Conservation (phyloP, 2,113 vertebrate genomes). For the Podilymbus podiceps region DNA sequence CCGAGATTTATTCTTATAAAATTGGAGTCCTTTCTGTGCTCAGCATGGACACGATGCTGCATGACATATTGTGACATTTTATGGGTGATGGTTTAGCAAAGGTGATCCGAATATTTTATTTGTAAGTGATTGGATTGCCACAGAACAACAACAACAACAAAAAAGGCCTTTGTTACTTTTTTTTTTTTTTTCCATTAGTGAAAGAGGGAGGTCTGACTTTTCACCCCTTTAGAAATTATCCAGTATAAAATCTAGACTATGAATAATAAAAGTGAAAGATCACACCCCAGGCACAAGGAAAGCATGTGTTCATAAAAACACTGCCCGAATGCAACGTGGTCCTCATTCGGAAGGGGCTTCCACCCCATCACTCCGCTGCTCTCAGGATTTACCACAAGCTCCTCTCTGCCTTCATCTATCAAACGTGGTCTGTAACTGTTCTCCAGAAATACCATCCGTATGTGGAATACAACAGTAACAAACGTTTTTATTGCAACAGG, state of each 20-base stretch:
- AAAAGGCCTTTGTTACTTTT: constrained; percentile 62
- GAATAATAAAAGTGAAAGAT: constrained; percentile 18
- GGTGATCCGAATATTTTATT: constrained; percentile 19
- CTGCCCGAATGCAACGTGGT: constrained; percentile 2
- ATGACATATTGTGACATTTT: background rate
- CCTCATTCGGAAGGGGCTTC: constrained; percentile 32
- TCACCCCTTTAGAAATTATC: background rate
- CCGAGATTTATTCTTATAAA: background rate
- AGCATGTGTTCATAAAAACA: background rate
- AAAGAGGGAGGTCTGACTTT: constrained; percentile 1
- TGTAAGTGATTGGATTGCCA: background rate
- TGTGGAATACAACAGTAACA: constrained; percentile 63
- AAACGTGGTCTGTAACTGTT: background rate
- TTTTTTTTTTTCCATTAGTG: background rate
- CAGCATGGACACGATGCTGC: background rate
- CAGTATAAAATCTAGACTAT: background rate
- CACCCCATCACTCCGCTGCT: background rate
- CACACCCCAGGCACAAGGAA: background rate
- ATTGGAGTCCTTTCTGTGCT: background rate
- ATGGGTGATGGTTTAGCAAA: background rate
- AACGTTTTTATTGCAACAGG: constrained; percentile 79
- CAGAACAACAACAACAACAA: background rate
- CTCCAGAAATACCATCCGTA: constrained; percentile 27
- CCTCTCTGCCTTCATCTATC: constrained; percentile 29
- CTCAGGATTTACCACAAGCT: constrained; percentile 35